A percentile compares a stretch with the other conserved stretches of the same genome.
Evolutionary conservation across 2,113 vertebrate genomes (phyloP).

Genomic region (Andinoacara biseriatus): DNA sequence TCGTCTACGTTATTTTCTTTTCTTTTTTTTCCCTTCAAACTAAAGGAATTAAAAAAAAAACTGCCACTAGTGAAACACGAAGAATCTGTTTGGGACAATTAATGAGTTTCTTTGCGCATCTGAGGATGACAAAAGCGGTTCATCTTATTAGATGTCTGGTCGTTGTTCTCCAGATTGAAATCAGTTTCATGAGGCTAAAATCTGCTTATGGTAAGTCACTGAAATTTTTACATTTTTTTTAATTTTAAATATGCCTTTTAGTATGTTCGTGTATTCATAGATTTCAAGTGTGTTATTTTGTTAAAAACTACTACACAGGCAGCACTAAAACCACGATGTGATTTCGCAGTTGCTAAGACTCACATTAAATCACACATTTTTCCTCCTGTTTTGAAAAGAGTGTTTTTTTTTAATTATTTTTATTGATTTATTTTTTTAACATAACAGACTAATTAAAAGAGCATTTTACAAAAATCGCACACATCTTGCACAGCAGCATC

Average conservation of each 20-base stretch:
- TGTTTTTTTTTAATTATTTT: neutral
- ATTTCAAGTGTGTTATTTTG: no score
- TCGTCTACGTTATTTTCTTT: neutral
- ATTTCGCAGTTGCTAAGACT: neutral
- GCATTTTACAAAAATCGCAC: neutral
- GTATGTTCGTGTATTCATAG: no score
- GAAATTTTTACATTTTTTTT: neutral
- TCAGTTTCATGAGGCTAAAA: slow-evolving; percentile 24
- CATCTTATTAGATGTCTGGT: slow-evolving; percentile 57
- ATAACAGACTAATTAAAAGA: neutral
- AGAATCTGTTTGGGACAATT: neutral
- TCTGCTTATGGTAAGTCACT: slow-evolving; percentile 53
- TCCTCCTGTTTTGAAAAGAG: neutral
- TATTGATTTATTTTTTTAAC: neutral
- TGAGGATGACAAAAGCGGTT: slow-evolving; percentile 38
- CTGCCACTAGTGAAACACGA: neutral
- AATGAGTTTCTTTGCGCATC: neutral
- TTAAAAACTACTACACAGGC: neutral
- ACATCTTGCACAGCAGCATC: neutral
- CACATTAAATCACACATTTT: neutral
- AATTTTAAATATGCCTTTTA: no score
- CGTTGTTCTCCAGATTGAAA: slow-evolving; percentile 57
- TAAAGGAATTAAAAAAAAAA: neutral
- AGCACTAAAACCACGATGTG: neutral
- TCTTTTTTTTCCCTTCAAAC: neutral